Conservation (phyloP, 2,797 vertebrate species). For the Gallinago nigripennis region DNA sequence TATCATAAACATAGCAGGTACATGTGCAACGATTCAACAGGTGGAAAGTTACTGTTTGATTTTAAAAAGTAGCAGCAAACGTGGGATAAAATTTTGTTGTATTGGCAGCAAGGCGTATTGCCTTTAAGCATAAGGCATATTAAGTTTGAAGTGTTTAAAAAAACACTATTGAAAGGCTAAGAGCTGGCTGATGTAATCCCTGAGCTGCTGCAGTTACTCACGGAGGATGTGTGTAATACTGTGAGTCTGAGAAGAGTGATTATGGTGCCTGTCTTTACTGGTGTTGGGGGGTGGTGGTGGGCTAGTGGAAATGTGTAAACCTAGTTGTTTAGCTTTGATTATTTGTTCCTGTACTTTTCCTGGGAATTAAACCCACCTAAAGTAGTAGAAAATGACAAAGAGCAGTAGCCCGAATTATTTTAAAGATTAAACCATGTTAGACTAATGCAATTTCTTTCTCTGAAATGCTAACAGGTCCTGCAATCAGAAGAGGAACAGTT, state of each 20-base stretch:
- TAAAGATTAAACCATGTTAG: not conserved
- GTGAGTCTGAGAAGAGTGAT: not conserved
- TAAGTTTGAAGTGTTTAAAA: not conserved
- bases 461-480: not conserved
- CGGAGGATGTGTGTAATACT: not conserved
- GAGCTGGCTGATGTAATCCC: conserved; percentile 20
- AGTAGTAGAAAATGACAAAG: not conserved
- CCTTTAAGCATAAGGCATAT: too few relatives aligned
- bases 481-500: not conserved
- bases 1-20: not conserved
- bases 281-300: not conserved
- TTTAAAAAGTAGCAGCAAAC: not conserved
- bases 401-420: not conserved
- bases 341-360: not conserved
- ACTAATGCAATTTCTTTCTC: not conserved
- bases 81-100: not conserved
- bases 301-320: not conserved
- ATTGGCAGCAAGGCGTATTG: not conserved
- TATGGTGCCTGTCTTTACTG: not conserved
- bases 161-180: not conserved
- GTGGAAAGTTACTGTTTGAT: not conserved
- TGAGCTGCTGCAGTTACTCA: not conserved
- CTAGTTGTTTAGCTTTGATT: not conserved
- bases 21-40: not conserved
- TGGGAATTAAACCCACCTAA: not conserved